These are phyloP conservation scores for Ceriagrion tenellum DNA, from an alignment of 2,888 invertebrate species.

Conservation along the genomic window DNA sequence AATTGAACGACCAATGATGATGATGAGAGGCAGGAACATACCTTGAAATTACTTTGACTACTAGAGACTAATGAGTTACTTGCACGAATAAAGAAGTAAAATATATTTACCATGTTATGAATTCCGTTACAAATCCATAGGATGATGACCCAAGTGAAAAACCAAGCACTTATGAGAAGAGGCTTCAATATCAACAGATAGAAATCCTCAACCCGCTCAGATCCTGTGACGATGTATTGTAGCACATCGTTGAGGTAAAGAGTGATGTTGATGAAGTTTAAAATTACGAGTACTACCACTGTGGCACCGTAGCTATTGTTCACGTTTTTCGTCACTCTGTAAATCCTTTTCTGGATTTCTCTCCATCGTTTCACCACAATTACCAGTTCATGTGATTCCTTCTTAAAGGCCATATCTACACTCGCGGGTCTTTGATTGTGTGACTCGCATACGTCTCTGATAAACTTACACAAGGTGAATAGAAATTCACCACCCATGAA, in stretches of 20 bases:
- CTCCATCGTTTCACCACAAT: neutral
- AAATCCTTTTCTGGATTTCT: neutral
- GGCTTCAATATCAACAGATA: neutral
- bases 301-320: neutral
- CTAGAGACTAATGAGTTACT: no score
- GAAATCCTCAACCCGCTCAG: neutral
- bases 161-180: neutral
- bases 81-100: no score
- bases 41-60: no score
- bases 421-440: no score
- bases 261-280: neutral
- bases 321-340: neutral
- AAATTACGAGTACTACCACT: neutral
- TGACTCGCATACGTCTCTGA: neutral
- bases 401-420: neutral
- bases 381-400: neutral
- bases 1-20: no score
- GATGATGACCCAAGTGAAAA: neutral
- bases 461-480: neutral
- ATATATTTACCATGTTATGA: neutral
- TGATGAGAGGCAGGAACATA: no score
- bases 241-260: neutral
- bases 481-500: neutral
- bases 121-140: neutral
- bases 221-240: neutral